Conservation (phyloP, 1,140 invertebrate genomes). For the Orchestia grillus region DNA sequence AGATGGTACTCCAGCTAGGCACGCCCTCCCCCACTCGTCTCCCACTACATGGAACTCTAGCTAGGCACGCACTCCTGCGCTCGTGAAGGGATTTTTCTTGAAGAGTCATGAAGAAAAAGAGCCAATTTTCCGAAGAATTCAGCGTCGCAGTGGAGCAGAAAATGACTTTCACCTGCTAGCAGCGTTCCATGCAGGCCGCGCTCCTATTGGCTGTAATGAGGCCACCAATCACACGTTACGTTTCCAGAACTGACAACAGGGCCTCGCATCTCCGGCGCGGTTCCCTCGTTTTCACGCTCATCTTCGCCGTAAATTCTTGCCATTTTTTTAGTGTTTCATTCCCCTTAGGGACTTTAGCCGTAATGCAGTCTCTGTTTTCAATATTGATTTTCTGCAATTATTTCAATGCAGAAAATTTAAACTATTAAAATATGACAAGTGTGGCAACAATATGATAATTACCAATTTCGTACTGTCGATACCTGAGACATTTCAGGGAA, state of each 20-base stretch:
- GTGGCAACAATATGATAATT: no score
- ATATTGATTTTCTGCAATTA: not conserved
- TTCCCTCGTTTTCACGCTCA: not conserved
- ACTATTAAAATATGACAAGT: no score
- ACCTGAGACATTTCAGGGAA: no score
- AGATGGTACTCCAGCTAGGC: no score
- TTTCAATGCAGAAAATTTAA: no score
- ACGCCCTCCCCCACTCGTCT: no score
- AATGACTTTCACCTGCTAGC: not conserved
- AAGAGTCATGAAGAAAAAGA: not conserved
- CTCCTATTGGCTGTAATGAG: constrained; percentile 46
- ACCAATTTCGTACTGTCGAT: no score
- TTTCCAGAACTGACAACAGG: not conserved
- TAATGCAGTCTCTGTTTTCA: not conserved
- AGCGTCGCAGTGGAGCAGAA: not conserved
- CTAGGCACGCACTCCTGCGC: not conserved
- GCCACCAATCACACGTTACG: constrained; percentile 44
- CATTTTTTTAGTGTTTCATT: not conserved
- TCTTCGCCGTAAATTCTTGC: not conserved
- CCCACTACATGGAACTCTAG: not conserved
- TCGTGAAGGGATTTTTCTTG: no score
- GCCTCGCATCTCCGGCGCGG: not conserved
- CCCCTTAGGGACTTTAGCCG: not conserved
- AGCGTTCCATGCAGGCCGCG: not conserved
- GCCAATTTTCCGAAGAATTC: not conserved